These are phyloP conservation scores for Ganaspis sp. DNA, from an alignment of 1,140 invertebrate genomes.

Conservation along the genomic window DNA sequence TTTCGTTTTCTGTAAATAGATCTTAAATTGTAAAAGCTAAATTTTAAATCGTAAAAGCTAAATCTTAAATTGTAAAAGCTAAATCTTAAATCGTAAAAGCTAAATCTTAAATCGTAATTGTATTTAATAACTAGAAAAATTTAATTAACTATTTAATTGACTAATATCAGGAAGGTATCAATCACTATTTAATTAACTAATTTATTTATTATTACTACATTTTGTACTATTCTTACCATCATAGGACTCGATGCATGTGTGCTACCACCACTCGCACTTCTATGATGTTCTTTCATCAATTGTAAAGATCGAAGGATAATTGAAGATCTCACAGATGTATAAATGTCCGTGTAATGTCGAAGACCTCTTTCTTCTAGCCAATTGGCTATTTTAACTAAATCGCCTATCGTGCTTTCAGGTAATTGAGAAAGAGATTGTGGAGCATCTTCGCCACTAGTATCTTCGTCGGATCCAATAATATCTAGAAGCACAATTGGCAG, in stretches of 20 bases:
- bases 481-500: constrained; percentile 90
- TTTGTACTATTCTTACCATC: too few relatives aligned
- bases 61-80: too few relatives aligned
- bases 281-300: constrained; percentile 88
- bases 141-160: not conserved
- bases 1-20: constrained; percentile 72
- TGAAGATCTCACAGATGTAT: constrained; percentile 85
- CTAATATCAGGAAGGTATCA: not conserved
- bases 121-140: constrained; percentile 3
- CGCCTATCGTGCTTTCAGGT: constrained; percentile 81
- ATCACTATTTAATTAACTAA: too few relatives aligned
- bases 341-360: constrained; percentile 88
- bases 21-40: too few relatives aligned
- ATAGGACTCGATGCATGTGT: constrained; percentile 75
- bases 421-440: constrained; percentile 77
- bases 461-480: constrained; percentile 90
- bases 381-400: constrained; percentile 86
- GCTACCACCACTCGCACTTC: constrained; percentile 84
- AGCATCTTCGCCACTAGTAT: constrained; percentile 76
- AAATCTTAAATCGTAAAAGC: too few relatives aligned
- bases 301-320: constrained; percentile 87
- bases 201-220: too few relatives aligned
- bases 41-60: too few relatives aligned
- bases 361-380: constrained; percentile 90
- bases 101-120: constrained; percentile 4